A percentile compares a stretch with the other conserved stretches of the same genome.
Evolutionary conservation across 2,888 invertebrate species (phyloP).

Genomic region (Limnephilus marmoratus): DNA sequence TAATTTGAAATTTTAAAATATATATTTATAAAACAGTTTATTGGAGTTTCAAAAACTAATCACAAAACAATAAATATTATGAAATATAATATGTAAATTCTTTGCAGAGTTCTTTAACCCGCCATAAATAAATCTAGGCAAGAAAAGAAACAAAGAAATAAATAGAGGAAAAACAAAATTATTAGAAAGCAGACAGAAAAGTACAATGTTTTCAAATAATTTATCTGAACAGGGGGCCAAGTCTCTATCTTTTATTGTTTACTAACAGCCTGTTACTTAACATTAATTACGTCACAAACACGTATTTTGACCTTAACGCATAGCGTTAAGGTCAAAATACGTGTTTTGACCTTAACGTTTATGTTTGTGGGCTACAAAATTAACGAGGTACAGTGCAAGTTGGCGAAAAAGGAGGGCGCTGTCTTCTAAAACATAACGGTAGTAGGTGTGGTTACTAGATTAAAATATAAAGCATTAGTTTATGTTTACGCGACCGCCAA

Average conservation of each 20-base stretch:
- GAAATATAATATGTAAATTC: neutral
- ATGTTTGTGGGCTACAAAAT: neutral
- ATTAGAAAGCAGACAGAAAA: neutral
- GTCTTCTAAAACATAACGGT: too few species aligned
- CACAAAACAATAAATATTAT: conserved; percentile 2
- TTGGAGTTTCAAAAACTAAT: neutral
- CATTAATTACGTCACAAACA: too few species aligned
- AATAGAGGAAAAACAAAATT: neutral
- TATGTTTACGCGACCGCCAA: too few species aligned
- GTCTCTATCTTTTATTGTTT: too few species aligned
- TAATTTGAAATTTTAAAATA: neutral
- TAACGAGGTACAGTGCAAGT: neutral
- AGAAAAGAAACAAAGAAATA: neutral
- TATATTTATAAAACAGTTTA: neutral
- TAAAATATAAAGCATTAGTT: too few species aligned
- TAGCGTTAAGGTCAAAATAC: too few species aligned
- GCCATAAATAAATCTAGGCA: neutral
- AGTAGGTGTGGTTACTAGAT: too few species aligned
- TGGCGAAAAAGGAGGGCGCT: too few species aligned
- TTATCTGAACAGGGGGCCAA: too few species aligned
- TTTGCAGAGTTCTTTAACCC: neutral
- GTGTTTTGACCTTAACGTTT: too few species aligned
- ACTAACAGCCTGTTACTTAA: too few species aligned
- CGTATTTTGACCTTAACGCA: too few species aligned
- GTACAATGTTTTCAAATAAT: neutral